Evolutionary conservation across 1,140 invertebrate species (phyloP).

Genomic region (Watersipora subatra): DNA sequence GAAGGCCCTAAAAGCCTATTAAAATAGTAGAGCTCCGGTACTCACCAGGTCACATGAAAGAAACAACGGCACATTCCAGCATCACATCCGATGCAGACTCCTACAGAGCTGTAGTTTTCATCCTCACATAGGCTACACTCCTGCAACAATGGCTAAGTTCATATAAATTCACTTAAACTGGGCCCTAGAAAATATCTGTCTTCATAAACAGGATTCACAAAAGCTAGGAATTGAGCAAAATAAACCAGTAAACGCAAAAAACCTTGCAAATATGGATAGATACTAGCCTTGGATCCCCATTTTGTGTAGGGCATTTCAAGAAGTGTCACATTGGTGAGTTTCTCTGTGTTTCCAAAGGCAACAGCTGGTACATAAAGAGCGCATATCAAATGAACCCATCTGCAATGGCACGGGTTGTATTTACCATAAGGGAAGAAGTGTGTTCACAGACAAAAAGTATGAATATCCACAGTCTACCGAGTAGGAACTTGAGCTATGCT

Average conservation of each 20-base stretch:
- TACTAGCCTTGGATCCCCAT: slow-evolving; percentile 81
- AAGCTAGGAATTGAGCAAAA: slow-evolving; percentile 1
- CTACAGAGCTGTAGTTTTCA: slow-evolving; percentile 67
- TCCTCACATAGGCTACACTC: slow-evolving; percentile 62
- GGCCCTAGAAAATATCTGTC: background rate
- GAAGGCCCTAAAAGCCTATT: too few relatives aligned
- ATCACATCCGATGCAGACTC: slow-evolving; percentile 90
- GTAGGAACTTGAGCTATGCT: too few relatives aligned
- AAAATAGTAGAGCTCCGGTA: too few relatives aligned
- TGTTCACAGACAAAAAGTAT: background rate
- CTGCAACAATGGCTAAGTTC: too few relatives aligned
- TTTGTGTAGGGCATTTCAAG: slow-evolving; percentile 90
- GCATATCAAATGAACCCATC: slow-evolving; percentile 95
- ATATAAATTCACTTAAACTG: slow-evolving; percentile 3
- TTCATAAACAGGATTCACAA: background rate
- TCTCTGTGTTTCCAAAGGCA: slow-evolving; percentile 77
- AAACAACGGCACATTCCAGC: slow-evolving; percentile 92
- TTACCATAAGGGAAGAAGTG: background rate
- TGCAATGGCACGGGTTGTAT: slow-evolving; percentile 8
- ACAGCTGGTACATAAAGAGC: slow-evolving; percentile 92
- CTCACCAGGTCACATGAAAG: slow-evolving; percentile 91
- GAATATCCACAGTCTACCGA: background rate
- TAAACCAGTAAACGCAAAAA: too few relatives aligned
- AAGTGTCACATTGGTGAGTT: slow-evolving; percentile 53
- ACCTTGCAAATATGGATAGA: too few relatives aligned